phyloP scores from a whole-genome alignment of 1,140 invertebrate species.

The Aricia agestis region DNA sequence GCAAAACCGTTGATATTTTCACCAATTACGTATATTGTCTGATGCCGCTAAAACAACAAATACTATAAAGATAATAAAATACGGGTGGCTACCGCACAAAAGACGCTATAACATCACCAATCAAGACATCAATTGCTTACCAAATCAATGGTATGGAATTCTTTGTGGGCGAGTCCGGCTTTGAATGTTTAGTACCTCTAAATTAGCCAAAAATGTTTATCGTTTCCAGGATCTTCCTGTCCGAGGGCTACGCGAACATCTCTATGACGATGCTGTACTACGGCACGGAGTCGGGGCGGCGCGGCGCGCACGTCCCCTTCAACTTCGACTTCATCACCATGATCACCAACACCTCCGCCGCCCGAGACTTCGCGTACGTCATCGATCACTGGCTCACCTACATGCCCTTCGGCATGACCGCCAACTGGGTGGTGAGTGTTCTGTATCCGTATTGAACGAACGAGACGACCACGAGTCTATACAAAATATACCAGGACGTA shows the following conservation, averaged over 20 bases:
- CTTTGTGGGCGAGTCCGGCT: too few species aligned
- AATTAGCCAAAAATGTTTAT: not conserved
- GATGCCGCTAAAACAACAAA: too few species aligned
- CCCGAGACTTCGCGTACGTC: conserved; percentile 61
- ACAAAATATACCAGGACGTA: too few species aligned
- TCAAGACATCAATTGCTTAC: too few species aligned
- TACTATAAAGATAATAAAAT: too few species aligned
- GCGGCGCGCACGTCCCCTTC: conserved; percentile 80
- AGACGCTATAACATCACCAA: too few species aligned
- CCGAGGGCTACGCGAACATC: conserved; percentile 80
- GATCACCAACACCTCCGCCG: conserved; percentile 50
- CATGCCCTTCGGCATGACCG: conserved; percentile 61
- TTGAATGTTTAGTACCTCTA: too few species aligned
- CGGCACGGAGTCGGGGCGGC: conserved; percentile 41
- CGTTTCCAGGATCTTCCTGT: conserved; percentile 77
- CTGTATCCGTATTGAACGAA: not conserved
- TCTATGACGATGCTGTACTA: conserved; percentile 79
- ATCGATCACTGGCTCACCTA: conserved; percentile 75
- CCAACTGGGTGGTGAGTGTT: conserved; percentile 77
- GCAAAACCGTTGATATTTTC: too few species aligned
- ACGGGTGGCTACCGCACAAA: too few species aligned
- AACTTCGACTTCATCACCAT: conserved; percentile 81
- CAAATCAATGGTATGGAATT: too few species aligned
- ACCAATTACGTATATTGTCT: too few species aligned
- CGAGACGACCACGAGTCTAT: not conserved